Evolutionary conservation across 2,113 vertebrate species (phyloP), one percentile per base, ranked within the genome.

Genomic region (Catharus minimus): DNA sequence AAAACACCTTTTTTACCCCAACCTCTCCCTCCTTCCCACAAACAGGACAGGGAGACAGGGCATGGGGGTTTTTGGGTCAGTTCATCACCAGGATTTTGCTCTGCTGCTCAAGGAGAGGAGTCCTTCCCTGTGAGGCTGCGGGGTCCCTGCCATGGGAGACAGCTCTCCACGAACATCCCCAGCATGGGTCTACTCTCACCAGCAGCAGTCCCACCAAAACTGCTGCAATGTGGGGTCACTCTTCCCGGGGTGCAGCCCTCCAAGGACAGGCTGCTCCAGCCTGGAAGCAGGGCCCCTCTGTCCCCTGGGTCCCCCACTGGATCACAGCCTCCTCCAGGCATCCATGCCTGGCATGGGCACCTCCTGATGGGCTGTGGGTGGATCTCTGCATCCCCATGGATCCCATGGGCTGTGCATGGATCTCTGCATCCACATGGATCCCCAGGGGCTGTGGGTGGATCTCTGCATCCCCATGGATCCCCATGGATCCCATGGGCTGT

Each of bases 121-220:
- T 13, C 11, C 33, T 17, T 39, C 28, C 15, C 27, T 66, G 26
- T 19, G 16, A 14, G 26, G 4, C 50, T 0, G 0, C 38, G 62
- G 39, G 49, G 39, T 78, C 15, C 15, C 20, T 55, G 12, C 24
- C 39, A 36, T 0, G 0, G 75, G 16, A 66, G 13, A 21, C 61
- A 46, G 50, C 0, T 38, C 39, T 26, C n/a, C 2, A 0, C 15
- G 15, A 65, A 36, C 49, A 36, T 30, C 56, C 24, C 21, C 39
- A 65, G 5, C 2, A 0, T 44, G 49, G 26, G 0, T 44, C 32
- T 60, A 33, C 2, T 64, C 47, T 44, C 60, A 18, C 0, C 0
- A 62, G 30, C 46, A 17, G 58, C 46, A n/a, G 9, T 14, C 36
- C 7, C 10, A 3, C 26, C n/a, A 18, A 10, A 30, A 3, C 20